Conservation (phyloP, 2,888 invertebrate species). For the Lydus trimaculatus region DNA sequence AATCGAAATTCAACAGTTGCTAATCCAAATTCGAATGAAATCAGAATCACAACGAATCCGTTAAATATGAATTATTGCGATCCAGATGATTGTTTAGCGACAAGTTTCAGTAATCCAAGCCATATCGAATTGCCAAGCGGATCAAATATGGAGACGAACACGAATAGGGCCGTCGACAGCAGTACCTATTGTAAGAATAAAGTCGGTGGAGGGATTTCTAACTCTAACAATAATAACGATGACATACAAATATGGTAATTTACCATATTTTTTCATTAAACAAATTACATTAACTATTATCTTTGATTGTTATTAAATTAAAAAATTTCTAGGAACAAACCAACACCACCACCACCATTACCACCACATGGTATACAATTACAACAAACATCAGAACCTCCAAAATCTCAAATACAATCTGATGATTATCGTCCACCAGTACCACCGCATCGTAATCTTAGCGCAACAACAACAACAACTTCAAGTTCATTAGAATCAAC, state of each 20-base stretch:
- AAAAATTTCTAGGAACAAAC: constrained; percentile 53
- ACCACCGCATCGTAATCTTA: constrained; percentile 83
- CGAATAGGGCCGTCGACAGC: constrained; percentile 64
- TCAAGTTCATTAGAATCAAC: constrained; percentile 45
- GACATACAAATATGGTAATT: constrained; percentile 54
- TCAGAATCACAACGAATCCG: constrained; percentile 82
- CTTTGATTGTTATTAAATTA: constrained; percentile 1
- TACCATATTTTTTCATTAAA: constrained; percentile 1
- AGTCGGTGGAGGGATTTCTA: constrained; percentile 42
- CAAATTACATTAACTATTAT: too few species aligned
- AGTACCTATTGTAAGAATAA: constrained; percentile 75
- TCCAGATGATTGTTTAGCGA: constrained; percentile 69
- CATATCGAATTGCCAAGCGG: constrained; percentile 70
- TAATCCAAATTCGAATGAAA: constrained; percentile 59
- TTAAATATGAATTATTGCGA: constrained; percentile 74
- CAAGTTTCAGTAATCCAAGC: constrained; percentile 78
- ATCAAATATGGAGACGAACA: constrained; percentile 44
- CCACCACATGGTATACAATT: constrained; percentile 63
- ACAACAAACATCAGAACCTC: constrained; percentile 37
- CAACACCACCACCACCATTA: constrained; percentile 57
- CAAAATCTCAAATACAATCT: constrained; percentile 39
- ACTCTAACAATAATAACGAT: constrained; percentile 45
- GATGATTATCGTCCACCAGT: constrained; percentile 87
- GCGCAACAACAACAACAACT: constrained; percentile 64
- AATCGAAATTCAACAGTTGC: constrained; percentile 60